phyloP scores from a whole-genome alignment of 2,888 invertebrate genomes.

The Monoplex corrugatus region DNA sequence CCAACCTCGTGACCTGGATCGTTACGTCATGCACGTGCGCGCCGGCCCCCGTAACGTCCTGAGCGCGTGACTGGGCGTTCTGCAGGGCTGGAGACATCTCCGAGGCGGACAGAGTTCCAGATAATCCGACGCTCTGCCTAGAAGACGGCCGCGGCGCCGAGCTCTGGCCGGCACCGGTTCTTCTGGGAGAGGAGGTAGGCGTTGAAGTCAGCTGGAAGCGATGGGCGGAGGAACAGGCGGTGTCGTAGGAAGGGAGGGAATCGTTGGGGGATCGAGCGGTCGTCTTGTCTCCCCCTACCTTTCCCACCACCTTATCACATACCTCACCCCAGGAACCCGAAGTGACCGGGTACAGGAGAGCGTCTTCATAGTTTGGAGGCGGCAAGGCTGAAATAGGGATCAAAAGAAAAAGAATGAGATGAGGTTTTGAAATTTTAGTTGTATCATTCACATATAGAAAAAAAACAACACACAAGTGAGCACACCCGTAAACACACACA shows the following conservation, averaged over 20 bases:
- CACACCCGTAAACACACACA: no score
- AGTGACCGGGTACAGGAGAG: conserved; percentile 30
- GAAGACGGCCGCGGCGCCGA: background rate
- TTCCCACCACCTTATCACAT: background rate
- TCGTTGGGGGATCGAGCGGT: background rate
- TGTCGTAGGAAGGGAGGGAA: background rate
- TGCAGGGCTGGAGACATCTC: background rate
- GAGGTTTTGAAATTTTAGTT: background rate
- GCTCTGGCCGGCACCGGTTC: background rate
- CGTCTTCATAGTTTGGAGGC: conserved; percentile 35
- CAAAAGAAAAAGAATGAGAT: background rate
- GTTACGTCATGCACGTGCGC: conserved; percentile 30
- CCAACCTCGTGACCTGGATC: conserved; percentile 15
- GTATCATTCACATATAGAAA: background rate
- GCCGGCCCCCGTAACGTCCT: background rate
- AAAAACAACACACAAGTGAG: background rate
- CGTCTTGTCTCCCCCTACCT: background rate
- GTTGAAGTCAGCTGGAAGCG: background rate
- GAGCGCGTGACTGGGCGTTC: background rate
- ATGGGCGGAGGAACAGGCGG: background rate
- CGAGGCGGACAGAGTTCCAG: background rate
- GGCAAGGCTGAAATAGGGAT: conserved; percentile 10
- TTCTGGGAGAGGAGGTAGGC: background rate
- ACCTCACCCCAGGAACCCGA: background rate
- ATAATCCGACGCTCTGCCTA: background rate